phyloP scores from a whole-genome alignment of 2,888 invertebrate genomes.

The Leistus spinibarbis region DNA sequence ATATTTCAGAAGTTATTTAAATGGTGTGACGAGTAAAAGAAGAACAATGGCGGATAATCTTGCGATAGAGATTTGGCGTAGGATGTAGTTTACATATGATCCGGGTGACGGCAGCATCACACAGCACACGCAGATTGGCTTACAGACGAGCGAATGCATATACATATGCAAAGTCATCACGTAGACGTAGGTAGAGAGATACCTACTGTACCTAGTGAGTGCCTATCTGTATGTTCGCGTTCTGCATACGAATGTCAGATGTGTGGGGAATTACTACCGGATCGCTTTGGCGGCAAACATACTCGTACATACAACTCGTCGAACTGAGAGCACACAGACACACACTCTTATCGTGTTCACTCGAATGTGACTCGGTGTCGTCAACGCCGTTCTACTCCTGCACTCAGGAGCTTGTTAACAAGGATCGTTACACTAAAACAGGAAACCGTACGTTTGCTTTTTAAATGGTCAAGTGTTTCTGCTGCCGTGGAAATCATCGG shows the following conservation, averaged over 20 bases:
- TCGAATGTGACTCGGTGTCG: background rate
- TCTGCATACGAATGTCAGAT: constrained; percentile 25
- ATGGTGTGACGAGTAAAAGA: background rate
- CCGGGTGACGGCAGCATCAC: background rate
- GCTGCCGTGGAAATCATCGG: background rate
- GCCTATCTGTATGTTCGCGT: background rate
- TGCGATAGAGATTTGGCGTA: background rate
- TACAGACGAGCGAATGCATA: background rate
- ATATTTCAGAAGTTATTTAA: too few species aligned
- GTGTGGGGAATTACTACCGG: constrained; percentile 13
- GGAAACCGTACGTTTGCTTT: background rate
- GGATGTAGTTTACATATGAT: background rate
- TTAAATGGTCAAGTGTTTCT: background rate
- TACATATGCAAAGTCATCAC: background rate
- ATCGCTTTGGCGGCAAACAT: constrained; percentile 2
- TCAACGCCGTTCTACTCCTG: background rate
- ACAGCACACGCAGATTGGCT: background rate
- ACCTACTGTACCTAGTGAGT: too few species aligned
- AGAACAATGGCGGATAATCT: background rate
- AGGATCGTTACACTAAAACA: background rate
- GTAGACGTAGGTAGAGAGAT: too few species aligned
- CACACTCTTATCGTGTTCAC: background rate
- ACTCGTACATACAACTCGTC: too few species aligned
- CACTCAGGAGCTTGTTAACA: constrained; percentile 8
- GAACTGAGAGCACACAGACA: background rate